phyloP scores from a whole-genome alignment of 1,140 invertebrate genomes.

The Ceratina calcarata region DNA sequence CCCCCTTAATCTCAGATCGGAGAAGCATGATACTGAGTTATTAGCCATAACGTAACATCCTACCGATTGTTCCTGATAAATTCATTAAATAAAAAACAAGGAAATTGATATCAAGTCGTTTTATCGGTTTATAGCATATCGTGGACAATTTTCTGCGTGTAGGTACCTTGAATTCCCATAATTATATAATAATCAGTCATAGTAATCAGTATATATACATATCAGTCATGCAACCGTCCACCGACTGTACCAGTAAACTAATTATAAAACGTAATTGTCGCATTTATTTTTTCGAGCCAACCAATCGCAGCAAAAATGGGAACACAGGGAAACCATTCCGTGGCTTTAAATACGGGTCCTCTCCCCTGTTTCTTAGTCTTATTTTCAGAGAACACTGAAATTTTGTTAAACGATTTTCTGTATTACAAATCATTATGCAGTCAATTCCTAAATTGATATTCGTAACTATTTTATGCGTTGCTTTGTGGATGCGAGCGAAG shows the following conservation, averaged over 20 bases:
- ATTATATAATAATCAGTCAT: neutral
- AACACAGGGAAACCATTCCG: no score
- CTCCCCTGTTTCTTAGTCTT: no score
- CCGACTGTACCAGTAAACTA: neutral
- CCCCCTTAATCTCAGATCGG: neutral
- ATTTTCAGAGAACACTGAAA: neutral
- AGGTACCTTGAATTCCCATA: neutral
- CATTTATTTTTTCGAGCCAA: neutral
- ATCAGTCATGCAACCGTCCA: slow-evolving; percentile 6
- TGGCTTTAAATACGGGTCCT: slow-evolving; percentile 6
- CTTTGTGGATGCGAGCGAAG: neutral
- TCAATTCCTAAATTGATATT: neutral
- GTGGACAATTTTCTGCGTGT: neutral
- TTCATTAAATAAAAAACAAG: neutral
- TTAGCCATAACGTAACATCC: neutral
- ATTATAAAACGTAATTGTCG: neutral
- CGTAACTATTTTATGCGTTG: neutral
- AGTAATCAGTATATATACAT: no score
- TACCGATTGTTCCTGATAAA: neutral
- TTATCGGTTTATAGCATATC: neutral
- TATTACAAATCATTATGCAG: neutral
- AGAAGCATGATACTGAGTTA: neutral
- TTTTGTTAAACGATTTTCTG: neutral
- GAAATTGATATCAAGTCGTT: neutral
- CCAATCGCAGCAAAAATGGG: neutral